Evolutionary conservation across 2,888 invertebrate species (phyloP), one percentile per base, ranked within the genome.

Genomic region (Seladonia tumulorum): DNA sequence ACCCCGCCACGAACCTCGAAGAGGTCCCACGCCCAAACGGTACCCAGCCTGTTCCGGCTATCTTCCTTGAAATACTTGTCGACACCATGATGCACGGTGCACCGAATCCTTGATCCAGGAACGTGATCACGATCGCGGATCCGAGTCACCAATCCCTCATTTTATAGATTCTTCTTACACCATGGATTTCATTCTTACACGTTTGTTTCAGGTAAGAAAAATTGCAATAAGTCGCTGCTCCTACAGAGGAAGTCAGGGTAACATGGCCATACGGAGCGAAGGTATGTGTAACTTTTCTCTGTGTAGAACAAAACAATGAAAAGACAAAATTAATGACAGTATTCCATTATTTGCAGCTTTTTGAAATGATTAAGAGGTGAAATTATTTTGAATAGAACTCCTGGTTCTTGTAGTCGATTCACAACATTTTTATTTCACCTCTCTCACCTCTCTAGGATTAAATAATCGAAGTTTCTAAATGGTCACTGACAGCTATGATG

Each of bases 21-120:
- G 88, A 83, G 89, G 90, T 92, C 93, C 90, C 92, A 92, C 92
- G 93, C 93, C 92, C 92, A 92, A 92, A 92, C 89, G 91, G 86
- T 90, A 87, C 85, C 74, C 73, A 79, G 86, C 72, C 83, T 79
- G 77, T 79, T 81, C 76, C 77, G 78, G 74, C 75, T 81, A 86
- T 80, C 82, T 78, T 66, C 83, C 75, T 82, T 83, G 82, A 85
- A 68, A 66, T 76, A 84, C 76, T 74, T 78, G 73, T 53, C 72
- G 53, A 77, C 85, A 68, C 82, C 85, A 82, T 78, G 87, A 72
- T 76, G 49, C 81, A 81, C 84, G 90, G 85, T 84, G 63, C 81
- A 76, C 72, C 76, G 60, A 81, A 81, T 81, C 73, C 77, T 71
- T 80, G 63, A 63, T 29, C 63, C 63, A 18, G 29, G 29, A 63